phyloP scores from a whole-genome alignment of 2,888 invertebrate genomes.

The Cerceris ruficornis region DNA sequence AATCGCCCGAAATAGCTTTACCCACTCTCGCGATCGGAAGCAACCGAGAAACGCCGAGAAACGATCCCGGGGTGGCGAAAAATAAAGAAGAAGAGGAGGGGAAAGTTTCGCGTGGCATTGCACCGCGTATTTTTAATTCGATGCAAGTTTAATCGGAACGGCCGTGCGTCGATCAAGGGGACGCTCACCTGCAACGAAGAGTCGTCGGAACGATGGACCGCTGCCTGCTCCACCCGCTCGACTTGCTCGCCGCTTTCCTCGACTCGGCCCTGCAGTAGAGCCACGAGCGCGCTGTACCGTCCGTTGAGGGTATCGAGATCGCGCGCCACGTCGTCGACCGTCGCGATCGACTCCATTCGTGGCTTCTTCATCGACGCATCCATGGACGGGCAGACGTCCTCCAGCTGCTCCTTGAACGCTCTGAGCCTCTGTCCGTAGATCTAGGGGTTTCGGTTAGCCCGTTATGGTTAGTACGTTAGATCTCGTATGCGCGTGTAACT shows the following conservation, averaged over 20 bases:
- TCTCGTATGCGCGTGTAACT: constrained; percentile 62
- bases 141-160: too few relatives aligned
- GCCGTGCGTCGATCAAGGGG: too few relatives aligned
- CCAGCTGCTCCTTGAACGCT: constrained; percentile 92
- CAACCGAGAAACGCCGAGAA: too few relatives aligned
- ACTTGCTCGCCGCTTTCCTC: constrained; percentile 83
- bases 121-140: too few relatives aligned
- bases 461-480: constrained; percentile 83
- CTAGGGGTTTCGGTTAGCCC: constrained; percentile 87
- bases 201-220: constrained; percentile 87
- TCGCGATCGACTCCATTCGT: constrained; percentile 79
- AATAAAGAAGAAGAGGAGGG: background rate
- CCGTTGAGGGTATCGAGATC: constrained; percentile 92
- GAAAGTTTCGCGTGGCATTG: constrained; percentile 5
- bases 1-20: too few relatives aligned
- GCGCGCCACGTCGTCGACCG: constrained; percentile 89
- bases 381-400: constrained; percentile 91
- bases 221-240: constrained; percentile 60
- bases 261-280: constrained; percentile 87
- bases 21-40: too few relatives aligned
- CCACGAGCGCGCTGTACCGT: constrained; percentile 88
- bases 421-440: constrained; percentile 93
- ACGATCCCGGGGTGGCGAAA: background rate
- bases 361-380: constrained; percentile 84
- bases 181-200: constrained; percentile 89